Evolutionary conservation across 2,888 invertebrate species (phyloP), one percentile per base, ranked within the genome.

Genomic region (Clistopyga incitator): DNA sequence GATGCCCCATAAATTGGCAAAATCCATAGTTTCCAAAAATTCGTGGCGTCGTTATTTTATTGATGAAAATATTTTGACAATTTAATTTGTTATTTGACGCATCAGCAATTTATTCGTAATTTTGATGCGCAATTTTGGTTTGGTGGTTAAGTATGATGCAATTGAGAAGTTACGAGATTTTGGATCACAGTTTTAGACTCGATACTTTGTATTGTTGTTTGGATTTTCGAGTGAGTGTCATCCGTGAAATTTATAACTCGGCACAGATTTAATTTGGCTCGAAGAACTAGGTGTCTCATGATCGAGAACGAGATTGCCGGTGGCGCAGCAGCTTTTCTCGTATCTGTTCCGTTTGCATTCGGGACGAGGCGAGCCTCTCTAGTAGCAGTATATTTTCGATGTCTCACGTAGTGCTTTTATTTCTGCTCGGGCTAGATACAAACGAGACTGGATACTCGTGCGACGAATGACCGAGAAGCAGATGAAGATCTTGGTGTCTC

Each of bases 351-450:
- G 50, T 50, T 78, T 61, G 38, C 29, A 15, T 78, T 71, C 52
- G 78, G 64, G 78, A 61, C 61, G 64, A 52, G 52, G 6, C 25
- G 52, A 64, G 54, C 50, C 61, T 70, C 70, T n/a, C n/a, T n/a
- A n/a, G n/a, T 61, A 34, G 64, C 70, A 34, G 70, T 64, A 64
- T 64, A 71, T 71, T 71, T 64, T 71, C 64, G 61, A 71, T 71
- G 52, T 77, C 47, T 34, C 70, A 52, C 52, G 70, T n/a, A 15
- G 70, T 52, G 78, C 50, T 78, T 70, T 70, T 78, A 78, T 78
- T 78, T 78, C 54, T 13, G 61, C 70, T 42, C 71, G 56, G 38
- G 38, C 71, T 42, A 71, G 42, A 59, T 71, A 67, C 67, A 47
- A n/a, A 15, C 3, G 56, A 71, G 70, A 34, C 52, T n/a, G n/a